Conservation (phyloP, 2,797 vertebrate genomes). For the Caiman crocodilus region DNA sequence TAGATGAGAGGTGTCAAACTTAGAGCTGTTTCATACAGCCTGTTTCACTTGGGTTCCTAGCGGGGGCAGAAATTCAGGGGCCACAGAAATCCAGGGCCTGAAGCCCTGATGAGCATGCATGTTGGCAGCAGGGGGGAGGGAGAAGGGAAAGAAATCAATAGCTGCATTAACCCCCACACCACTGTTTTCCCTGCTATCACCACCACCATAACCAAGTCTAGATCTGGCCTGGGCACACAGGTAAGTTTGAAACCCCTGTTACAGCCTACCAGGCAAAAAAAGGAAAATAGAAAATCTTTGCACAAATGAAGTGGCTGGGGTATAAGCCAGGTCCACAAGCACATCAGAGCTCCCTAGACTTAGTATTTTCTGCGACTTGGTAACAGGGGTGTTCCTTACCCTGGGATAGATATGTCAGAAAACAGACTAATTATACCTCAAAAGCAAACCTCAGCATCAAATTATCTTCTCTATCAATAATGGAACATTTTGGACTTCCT, state of each 20-base stretch:
- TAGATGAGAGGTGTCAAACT: no score
- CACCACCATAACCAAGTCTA: no score
- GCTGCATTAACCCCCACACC: no score
- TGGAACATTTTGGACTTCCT: background rate
- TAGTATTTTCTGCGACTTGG: background rate
- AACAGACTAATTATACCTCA: background rate
- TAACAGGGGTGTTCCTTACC: background rate
- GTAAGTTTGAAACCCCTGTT: background rate
- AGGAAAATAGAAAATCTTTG: background rate
- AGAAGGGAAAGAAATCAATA: no score
- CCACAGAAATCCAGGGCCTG: no score
- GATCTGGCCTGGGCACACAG: no score
- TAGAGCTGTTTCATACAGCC: no score
- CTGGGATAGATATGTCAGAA: background rate
- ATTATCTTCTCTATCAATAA: background rate
- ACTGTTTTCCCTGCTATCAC: no score
- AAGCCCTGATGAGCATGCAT: no score
- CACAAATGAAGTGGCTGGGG: background rate
- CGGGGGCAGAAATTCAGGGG: no score
- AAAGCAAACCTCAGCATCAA: slow-evolving; percentile 1
- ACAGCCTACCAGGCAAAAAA: background rate
- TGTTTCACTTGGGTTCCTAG: no score
- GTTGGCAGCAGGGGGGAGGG: no score
- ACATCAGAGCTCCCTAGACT: background rate
- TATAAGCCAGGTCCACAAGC: background rate